A percentile compares a stretch with the other conserved stretches of the same genome.
These are phyloP conservation scores for Pseudotriccus pelzelni DNA, from an alignment of 2,797 vertebrate species.

Conservation along the genomic window DNA sequence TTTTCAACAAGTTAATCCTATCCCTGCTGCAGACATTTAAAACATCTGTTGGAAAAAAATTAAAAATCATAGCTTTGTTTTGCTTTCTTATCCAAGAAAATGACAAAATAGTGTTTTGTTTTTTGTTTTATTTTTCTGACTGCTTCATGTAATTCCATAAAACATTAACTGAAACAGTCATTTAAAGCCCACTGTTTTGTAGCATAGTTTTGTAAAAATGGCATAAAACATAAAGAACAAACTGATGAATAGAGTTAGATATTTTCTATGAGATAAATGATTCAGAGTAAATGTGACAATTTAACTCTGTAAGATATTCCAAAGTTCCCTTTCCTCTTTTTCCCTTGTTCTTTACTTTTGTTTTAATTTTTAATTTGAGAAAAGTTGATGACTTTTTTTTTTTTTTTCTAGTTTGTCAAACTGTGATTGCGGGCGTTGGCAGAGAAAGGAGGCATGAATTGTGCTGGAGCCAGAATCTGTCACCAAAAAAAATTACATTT, in stretches of 20 bases:
- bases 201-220: background rate
- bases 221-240: background rate
- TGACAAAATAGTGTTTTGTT: background rate
- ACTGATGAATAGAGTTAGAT: background rate
- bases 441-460: background rate
- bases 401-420: background rate
- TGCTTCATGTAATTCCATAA: background rate
- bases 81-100: background rate
- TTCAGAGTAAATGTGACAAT: background rate
- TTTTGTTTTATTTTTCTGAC: background rate
- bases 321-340: background rate
- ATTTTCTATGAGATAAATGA: background rate
- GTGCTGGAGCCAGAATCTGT: background rate
- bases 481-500: background rate
- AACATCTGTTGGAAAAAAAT: background rate
- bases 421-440: background rate
- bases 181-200: background rate
- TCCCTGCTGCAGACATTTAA: background rate
- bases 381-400: background rate
- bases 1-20: background rate
- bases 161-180: background rate
- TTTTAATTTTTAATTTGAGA: background rate
- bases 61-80: background rate
- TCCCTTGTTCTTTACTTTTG: background rate
- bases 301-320: background rate